Evolutionary conservation across 2,113 vertebrate species (phyloP), one percentile per base, ranked within the genome.

Genomic region (Egretta garzetta): DNA sequence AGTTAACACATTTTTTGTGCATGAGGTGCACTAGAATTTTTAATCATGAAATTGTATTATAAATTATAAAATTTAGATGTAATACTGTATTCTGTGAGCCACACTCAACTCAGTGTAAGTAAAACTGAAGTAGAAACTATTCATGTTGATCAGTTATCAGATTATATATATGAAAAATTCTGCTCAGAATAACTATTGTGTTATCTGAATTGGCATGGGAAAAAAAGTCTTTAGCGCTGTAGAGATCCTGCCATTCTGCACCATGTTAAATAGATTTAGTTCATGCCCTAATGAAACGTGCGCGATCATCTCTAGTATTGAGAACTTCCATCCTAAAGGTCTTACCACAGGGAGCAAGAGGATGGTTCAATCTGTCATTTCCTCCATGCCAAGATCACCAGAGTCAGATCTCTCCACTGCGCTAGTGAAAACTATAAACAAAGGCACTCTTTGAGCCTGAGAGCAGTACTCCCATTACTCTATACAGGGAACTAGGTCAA

Each of bases 401-500:
- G 74, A 90, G 49, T 52, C 64, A 86, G 32, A 63, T 68, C 14
- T 56, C 39, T 52, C 35, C 37, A 8, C 52, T 77, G 20, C 37
- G 20, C 12, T 15, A 43, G 41, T 17, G 50, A 75, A 90, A 95
- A 62, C 41, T 37, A 47, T 4, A 60, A 91, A 96, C 88, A 96
- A 97, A 96, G 76, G 28, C 77, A 85, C 32, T 75, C 93, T 93
- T 81, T 94, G 88, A 95, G 86, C 14, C 23, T 2, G 6, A 80
- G n/a, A 83, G 93, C 52, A 50, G 39, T 27, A n/a, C 32, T 85
- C 14, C 59, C 60, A 59, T 71, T 86, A 74, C 77, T 92, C 82
- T 35, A 30, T 22, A 49, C 59, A 71, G 47, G 37, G 68, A 96
- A 92, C 72, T 86, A 80, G 95, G 96, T 95, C 91, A 95, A 77